phyloP scores from a whole-genome alignment of 2,888 invertebrate species.

The Brachyptera risi region DNA sequence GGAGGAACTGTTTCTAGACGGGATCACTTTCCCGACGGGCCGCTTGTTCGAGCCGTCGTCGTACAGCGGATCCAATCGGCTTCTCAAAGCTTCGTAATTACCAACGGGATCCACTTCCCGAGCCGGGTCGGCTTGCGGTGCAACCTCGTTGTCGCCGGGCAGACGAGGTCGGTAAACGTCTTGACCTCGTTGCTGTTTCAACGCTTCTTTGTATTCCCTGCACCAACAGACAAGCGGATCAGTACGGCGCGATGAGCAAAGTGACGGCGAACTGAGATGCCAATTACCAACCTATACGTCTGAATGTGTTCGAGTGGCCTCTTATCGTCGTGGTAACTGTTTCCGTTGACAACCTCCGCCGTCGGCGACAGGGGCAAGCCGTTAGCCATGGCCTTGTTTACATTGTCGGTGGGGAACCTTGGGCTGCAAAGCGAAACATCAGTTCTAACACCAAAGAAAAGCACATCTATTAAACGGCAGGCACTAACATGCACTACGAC shows the following conservation, averaged over 20 bases:
- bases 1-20: constrained; percentile 57
- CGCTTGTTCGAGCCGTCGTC: constrained; percentile 49
- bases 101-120: constrained; percentile 13
- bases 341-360: constrained; percentile 49
- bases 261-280: background rate
- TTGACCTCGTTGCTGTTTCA: constrained; percentile 78
- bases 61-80: constrained; percentile 45
- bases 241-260: background rate
- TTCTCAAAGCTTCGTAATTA: constrained; percentile 44
- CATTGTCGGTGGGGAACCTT: constrained; percentile 27
- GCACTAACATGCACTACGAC: constrained; percentile 5
- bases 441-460: constrained; percentile 20
- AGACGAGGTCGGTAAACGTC: constrained; percentile 68
- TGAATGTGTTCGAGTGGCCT: constrained; percentile 65
- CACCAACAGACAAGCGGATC: constrained; percentile 36
- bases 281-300: constrained; percentile 63
- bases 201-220: constrained; percentile 86
- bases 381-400: constrained; percentile 29
- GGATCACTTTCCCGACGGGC: constrained; percentile 75
- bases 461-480: constrained; percentile 6
- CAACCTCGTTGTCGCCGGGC: constrained; percentile 2
- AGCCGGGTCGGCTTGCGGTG: background rate
- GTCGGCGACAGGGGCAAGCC: constrained; percentile 27
- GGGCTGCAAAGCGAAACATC: constrained; percentile 32
- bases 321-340: constrained; percentile 57